Percentiles rank a stretch among this genome's conserved stretches.
Evolutionary conservation across 1,140 invertebrate species (phyloP).

Genomic region (Drosophila albomicans): DNA sequence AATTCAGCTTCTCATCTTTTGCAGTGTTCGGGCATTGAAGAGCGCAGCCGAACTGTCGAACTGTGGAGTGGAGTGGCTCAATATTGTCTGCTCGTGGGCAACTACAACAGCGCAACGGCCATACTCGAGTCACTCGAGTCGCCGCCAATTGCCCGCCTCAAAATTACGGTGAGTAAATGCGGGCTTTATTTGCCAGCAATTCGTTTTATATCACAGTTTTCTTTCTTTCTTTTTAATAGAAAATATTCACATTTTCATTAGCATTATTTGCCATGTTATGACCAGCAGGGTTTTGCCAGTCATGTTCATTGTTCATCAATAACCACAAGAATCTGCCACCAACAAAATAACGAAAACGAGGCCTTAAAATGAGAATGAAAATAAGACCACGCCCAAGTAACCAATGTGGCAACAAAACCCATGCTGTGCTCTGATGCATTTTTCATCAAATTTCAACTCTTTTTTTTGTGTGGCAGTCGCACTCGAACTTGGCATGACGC

Average conservation of each 20-base stretch:
- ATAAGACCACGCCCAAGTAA: slow-evolving; percentile 22
- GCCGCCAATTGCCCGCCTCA: slow-evolving; percentile 78
- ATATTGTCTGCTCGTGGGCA: slow-evolving; percentile 73
- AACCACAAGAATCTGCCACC: not conserved
- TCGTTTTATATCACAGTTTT: no score
- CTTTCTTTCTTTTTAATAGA: no score
- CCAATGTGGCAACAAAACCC: slow-evolving; percentile 18
- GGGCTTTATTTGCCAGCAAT: not conserved
- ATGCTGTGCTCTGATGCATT: slow-evolving; percentile 8
- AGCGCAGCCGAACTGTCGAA: slow-evolving; percentile 68
- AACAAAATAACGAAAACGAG: not conserved
- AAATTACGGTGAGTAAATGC: slow-evolving; percentile 75
- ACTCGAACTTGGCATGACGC: slow-evolving; percentile 28
- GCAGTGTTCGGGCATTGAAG: slow-evolving; percentile 67
- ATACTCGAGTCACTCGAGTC: slow-evolving; percentile 82
- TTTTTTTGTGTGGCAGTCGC: not conserved
- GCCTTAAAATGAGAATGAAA: slow-evolving; percentile 10
- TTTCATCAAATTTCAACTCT: slow-evolving; percentile 17
- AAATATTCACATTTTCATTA: no score
- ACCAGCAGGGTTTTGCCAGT: no score
- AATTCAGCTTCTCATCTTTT: slow-evolving; percentile 8
- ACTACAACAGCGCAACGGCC: slow-evolving; percentile 80
- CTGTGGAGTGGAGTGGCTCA: slow-evolving; percentile 74
- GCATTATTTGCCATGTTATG: no score
- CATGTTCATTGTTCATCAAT: not conserved